These are phyloP conservation scores for Notocelia uddmanniana DNA, from an alignment of 2,888 invertebrate species.

Conservation along the genomic window DNA sequence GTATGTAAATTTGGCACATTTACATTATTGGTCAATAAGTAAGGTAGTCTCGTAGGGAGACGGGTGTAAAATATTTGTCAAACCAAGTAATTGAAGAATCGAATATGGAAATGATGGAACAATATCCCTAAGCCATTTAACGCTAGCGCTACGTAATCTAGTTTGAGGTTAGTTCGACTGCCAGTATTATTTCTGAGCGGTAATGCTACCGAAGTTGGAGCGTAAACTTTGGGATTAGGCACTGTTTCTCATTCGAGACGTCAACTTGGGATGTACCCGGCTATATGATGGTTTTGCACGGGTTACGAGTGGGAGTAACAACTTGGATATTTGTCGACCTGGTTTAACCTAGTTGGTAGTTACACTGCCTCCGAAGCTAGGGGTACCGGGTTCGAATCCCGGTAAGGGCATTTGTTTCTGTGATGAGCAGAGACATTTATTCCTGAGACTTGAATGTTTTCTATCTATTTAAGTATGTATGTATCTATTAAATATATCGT, in stretches of 20 bases:
- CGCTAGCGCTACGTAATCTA: slow-evolving; percentile 28
- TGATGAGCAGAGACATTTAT: too few species aligned
- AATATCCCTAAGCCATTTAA: not conserved
- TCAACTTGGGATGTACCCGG: slow-evolving; percentile 31
- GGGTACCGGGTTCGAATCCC: too few species aligned
- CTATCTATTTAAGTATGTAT: too few species aligned
- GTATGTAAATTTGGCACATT: too few species aligned
- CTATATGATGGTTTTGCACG: slow-evolving; percentile 9
- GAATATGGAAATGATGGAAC: not conserved
- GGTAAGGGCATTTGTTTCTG: too few species aligned
- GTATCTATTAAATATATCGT: too few species aligned
- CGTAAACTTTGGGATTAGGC: slow-evolving; percentile 35
- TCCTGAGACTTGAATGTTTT: too few species aligned
- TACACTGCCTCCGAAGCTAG: too few species aligned
- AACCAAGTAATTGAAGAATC: not conserved
- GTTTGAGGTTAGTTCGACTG: slow-evolving; percentile 23
- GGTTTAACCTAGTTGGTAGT: too few species aligned
- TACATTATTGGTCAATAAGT: too few species aligned
- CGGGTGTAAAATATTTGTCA: not conserved
- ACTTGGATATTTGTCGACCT: not conserved
- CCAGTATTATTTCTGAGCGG: slow-evolving; percentile 21
- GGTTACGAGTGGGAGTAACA: slow-evolving; percentile 4
- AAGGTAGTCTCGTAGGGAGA: not conserved
- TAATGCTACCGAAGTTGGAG: slow-evolving; percentile 18
- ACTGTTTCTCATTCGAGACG: slow-evolving; percentile 36